These are phyloP conservation scores for Entomobrya multifasciata DNA, from an alignment of 2,888 invertebrate species.

Conservation along the genomic window DNA sequence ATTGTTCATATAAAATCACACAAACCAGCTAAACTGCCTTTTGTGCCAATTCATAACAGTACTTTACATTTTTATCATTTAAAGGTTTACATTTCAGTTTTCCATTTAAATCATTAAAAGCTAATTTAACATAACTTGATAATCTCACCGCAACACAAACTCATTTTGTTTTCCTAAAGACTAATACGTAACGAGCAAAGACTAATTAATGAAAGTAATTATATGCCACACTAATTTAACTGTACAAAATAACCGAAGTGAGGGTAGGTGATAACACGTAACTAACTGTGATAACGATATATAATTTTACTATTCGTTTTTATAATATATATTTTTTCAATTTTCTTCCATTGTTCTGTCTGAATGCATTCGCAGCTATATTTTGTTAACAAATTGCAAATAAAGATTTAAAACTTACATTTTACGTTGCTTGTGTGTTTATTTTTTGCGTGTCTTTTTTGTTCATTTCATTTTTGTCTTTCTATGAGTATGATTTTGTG, in stretches of 20 bases:
- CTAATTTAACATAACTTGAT: too few species aligned
- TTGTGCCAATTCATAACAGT: too few species aligned
- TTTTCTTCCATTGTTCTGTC: conserved; percentile 44
- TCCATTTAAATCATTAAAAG: too few species aligned
- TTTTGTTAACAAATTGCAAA: conserved; percentile 70
- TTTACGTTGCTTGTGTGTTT: conserved; percentile 67
- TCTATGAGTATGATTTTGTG: conserved; percentile 8
- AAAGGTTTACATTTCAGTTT: too few species aligned
- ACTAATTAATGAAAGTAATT: too few species aligned
- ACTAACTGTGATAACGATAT: conserved; percentile 61
- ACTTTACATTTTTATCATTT: too few species aligned
- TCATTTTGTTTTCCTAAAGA: too few species aligned
- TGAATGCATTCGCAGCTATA: conserved; percentile 42
- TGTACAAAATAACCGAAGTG: conserved; percentile 21
- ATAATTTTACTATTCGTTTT: neutral
- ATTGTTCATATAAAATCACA: neutral
- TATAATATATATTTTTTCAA: conserved; percentile 41
- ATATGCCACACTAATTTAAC: too few species aligned
- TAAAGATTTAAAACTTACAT: conserved; percentile 60
- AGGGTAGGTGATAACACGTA: neutral
- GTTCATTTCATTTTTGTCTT: conserved; percentile 41
- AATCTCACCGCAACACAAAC: too few species aligned
- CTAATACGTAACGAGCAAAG: too few species aligned
- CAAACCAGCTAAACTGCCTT: too few species aligned
- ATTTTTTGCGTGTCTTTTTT: conserved; percentile 62